Percentiles rank a stretch among this genome's conserved stretches.
Evolutionary conservation across 30 jellyfish, hydroid and myxozoan species (phyloP).

Genomic region (Aurelia sp.): DNA sequence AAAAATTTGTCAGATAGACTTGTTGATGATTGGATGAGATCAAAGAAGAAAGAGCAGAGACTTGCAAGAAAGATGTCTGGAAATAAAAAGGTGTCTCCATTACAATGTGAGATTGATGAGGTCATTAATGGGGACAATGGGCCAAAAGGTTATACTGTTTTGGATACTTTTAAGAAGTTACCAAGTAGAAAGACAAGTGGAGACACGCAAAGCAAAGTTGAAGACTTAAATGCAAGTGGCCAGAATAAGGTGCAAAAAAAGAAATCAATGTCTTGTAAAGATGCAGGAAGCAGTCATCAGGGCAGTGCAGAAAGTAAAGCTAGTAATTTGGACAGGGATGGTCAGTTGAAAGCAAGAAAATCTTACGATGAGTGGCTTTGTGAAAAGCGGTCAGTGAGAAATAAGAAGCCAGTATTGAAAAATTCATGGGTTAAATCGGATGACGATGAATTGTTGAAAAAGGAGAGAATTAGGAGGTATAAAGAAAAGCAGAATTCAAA

Average conservation of each 20-base stretch:
- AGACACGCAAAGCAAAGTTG: background rate
- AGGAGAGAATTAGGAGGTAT: constrained; percentile 30
- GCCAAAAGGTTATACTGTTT: constrained; percentile 47
- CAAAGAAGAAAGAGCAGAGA: constrained; percentile 9
- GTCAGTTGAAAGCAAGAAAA: constrained; percentile 2
- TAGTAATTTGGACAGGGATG: no score
- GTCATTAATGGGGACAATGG: background rate
- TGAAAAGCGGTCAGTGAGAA: background rate
- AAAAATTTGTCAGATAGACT: constrained; percentile 22
- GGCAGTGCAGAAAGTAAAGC: no score
- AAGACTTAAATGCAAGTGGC: no score
- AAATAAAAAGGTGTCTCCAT: background rate
- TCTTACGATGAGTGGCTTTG: constrained; percentile 43
- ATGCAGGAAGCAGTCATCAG: no score
- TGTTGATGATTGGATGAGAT: constrained; percentile 55
- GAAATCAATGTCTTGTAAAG: no score
- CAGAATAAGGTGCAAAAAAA: no score
- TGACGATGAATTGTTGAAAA: background rate
- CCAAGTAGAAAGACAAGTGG: background rate
- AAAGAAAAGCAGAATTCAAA: background rate
- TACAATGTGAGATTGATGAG: background rate
- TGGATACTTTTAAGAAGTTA: constrained; percentile 15
- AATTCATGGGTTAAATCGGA: background rate
- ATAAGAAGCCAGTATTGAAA: background rate
- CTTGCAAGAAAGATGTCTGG: background rate